These are phyloP conservation scores for Poeciliopsis occidentalis DNA, from an alignment of 2,113 vertebrate species.

Conservation along the genomic window DNA sequence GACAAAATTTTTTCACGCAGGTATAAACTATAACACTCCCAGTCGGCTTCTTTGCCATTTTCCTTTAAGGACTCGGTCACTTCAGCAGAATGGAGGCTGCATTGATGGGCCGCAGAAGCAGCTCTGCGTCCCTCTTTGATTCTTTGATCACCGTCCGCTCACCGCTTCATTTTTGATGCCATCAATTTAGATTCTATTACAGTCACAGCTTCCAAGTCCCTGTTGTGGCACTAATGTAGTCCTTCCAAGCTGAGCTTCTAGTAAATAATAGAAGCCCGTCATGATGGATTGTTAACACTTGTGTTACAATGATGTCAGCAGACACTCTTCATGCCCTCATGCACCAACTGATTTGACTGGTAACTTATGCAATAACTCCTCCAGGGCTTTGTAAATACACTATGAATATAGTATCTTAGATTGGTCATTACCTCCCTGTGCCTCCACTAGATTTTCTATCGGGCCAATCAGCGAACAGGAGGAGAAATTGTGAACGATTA, in stretches of 20 bases:
- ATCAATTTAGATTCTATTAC: constrained; percentile 68
- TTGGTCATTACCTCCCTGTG: no score
- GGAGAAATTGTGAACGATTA: no score
- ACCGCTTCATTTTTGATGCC: constrained; percentile 55
- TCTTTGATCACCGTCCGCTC: constrained; percentile 52
- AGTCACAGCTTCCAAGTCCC: constrained; percentile 36
- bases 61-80: constrained; percentile 9
- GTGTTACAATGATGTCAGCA: constrained; percentile 64
- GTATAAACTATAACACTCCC: neutral
- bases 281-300: constrained; percentile 68
- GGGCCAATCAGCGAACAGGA: no score
- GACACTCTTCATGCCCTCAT: neutral
- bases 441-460: no score
- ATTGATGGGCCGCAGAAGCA: constrained; percentile 28
- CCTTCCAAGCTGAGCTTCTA: constrained; percentile 35
- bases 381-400: neutral
- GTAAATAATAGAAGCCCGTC: constrained; percentile 39
- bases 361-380: constrained; percentile 38
- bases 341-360: constrained; percentile 22
- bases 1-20: neutral
- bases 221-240: constrained; percentile 57
- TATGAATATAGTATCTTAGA: neutral
- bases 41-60: neutral
- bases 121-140: constrained; percentile 10
- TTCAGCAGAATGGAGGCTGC: neutral